Evolutionary conservation across 2,797 vertebrate species (phyloP), one percentile per base, ranked within the genome.

Genomic region (Tenualosa ilisha): DNA sequence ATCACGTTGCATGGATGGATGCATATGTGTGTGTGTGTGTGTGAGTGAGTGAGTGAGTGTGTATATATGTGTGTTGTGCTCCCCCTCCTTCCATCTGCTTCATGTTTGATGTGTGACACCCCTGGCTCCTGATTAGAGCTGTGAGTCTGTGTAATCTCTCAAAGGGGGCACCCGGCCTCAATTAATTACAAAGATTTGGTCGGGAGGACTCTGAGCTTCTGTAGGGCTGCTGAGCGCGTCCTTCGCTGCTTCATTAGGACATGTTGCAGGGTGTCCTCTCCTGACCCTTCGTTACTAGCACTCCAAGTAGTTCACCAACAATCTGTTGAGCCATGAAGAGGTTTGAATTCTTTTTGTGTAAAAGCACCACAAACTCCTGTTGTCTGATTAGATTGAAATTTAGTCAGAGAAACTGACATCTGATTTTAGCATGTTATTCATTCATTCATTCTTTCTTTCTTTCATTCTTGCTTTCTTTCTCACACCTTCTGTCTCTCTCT

Each of bases 291-390:
- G 88, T 89, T 87, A 85, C 91, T 93, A 91, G 91, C 92, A 91
- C 92, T 92, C 88, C 90, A 92, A 93, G 93, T 93, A 93, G 91
- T 91, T 92, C 85, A 68, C 72, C 26, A 49, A 65, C 22, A 20
- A 9, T 68, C 84, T 68, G 81, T 68, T 11, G 24, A 63, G n/a
- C n/a, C 61, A 63, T 61, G 3, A 61, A 63, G 61, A 24, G 63
- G 26, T 31, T 26, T 15, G 3, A 13, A 15, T 68, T 68, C 12
- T 68, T 31, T 13, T 61, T n/a, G 20, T 7, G 54, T n/a, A 61
- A 61, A n/a, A 37, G 24, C 24, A 37, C 37, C 63, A 37, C 63
- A 31, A 24, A 26, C 63, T 68, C 5, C 9, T 15, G 13, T 15
- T 68, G 26, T 37, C 26, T 68, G 63, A 61, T 61, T 1, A 24